phyloP scores from a whole-genome alignment of 2,113 vertebrate species.

The Brachyhypopomus occidentalis region DNA sequence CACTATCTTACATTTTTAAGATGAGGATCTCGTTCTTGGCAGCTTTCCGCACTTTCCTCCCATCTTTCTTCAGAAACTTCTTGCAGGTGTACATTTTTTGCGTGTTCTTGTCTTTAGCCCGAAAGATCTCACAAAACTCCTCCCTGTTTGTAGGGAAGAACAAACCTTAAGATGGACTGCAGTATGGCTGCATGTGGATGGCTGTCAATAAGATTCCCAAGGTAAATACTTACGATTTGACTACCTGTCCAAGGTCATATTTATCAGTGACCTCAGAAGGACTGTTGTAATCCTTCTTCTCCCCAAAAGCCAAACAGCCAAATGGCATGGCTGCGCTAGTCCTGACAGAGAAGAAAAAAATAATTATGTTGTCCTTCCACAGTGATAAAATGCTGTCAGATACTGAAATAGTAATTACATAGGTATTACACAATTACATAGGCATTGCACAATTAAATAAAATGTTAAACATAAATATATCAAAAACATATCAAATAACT shows the following conservation, averaged over 20 bases:
- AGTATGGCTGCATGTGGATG: neutral
- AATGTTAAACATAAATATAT: too few species aligned
- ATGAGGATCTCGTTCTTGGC: slow-evolving; percentile 99
- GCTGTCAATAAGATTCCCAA: neutral
- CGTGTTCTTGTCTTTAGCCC: slow-evolving; percentile 94
- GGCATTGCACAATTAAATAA: too few species aligned
- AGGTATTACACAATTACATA: neutral
- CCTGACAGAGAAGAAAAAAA: slow-evolving; percentile 54
- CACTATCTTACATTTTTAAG: slow-evolving; percentile 85
- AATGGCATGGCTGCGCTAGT: slow-evolving; percentile 94
- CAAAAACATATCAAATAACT: too few species aligned
- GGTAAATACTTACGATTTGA: slow-evolving; percentile 90
- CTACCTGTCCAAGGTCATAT: slow-evolving; percentile 98
- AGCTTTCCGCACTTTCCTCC: slow-evolving; percentile 95
- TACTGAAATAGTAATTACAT: too few species aligned
- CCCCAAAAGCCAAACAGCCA: slow-evolving; percentile 96
- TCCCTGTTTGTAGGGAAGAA: slow-evolving; percentile 77
- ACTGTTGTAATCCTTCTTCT: slow-evolving; percentile 99
- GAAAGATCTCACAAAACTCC: slow-evolving; percentile 98
- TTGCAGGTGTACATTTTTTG: slow-evolving; percentile 98
- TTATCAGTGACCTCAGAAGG: slow-evolving; percentile 96
- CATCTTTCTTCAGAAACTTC: slow-evolving; percentile 97
- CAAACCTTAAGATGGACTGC: neutral
- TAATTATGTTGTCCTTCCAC: too few species aligned
- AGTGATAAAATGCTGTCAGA: too few species aligned